These are phyloP conservation scores for Argyrosomus regius DNA, from an alignment of 2,797 vertebrate species.

Conservation along the genomic window DNA sequence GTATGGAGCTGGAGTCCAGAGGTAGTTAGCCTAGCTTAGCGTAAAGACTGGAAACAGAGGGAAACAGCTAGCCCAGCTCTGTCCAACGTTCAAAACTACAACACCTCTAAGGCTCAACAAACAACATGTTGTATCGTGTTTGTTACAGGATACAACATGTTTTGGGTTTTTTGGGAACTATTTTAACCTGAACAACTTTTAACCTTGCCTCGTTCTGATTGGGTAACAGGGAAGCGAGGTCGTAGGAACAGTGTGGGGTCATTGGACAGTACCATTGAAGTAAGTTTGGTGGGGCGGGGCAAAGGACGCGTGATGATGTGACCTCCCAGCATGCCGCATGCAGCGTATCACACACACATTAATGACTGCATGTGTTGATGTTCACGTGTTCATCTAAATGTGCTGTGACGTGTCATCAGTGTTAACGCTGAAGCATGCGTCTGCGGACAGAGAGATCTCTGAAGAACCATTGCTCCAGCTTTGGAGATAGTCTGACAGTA, in stretches of 20 bases:
- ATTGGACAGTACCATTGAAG: conserved; percentile 97
- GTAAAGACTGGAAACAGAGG: neutral
- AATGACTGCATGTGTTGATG: conserved; percentile 33
- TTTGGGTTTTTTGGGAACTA: neutral
- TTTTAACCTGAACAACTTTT: conserved; percentile 44
- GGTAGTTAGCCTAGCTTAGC: neutral
- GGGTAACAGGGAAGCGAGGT: conserved; percentile 92
- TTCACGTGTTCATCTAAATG: neutral
- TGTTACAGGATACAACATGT: neutral
- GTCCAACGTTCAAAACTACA: neutral
- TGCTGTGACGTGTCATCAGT: neutral
- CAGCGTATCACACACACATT: neutral
- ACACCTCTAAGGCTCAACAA: neutral
- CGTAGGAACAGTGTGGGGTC: conserved; percentile 97
- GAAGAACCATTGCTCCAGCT: neutral
- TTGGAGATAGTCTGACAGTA: neutral
- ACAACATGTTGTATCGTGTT: neutral
- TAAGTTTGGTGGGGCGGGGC: conserved; percentile 83
- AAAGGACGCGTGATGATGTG: conserved; percentile 8
- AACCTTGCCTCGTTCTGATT: conserved; percentile 77
- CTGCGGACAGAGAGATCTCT: neutral
- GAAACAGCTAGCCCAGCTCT: neutral
- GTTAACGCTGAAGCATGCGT: neutral
- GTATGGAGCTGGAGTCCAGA: neutral
- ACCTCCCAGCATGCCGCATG: conserved; percentile 1